These are phyloP conservation scores for Ormyrus labotus DNA, from an alignment of 2,888 invertebrate genomes.

Conservation along the genomic window DNA sequence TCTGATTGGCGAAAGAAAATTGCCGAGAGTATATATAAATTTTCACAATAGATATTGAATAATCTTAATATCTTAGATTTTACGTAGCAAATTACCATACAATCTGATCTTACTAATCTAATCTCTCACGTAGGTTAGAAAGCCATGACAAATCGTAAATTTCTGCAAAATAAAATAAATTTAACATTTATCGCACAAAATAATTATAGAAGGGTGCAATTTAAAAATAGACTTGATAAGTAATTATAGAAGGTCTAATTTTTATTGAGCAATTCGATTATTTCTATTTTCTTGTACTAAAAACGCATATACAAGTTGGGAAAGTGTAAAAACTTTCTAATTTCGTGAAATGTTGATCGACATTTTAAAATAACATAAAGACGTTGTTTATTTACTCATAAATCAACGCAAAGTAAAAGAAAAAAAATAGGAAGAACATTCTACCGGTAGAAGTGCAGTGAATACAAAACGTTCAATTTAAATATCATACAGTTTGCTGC, in stretches of 20 bases:
- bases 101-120: constrained; percentile 33
- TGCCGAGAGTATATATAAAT: too few relatives aligned
- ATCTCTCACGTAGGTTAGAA: constrained; percentile 48
- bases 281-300: constrained; percentile 20
- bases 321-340: constrained; percentile 46
- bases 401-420: not conserved
- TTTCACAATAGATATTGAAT: too few relatives aligned
- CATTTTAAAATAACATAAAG: not conserved
- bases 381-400: not conserved
- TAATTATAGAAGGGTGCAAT: too few relatives aligned
- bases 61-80: too few relatives aligned
- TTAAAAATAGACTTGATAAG: too few relatives aligned
- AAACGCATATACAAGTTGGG: constrained; percentile 50
- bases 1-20: too few relatives aligned
- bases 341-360: constrained; percentile 10
- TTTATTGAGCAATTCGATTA: not conserved
- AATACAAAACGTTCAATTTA: too few relatives aligned
- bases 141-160: constrained; percentile 44
- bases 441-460: not conserved
- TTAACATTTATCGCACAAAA: not conserved
- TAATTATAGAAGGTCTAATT: not conserved
- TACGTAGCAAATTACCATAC: not conserved
- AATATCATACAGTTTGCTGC: too few relatives aligned
- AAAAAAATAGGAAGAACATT: not conserved
- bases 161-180: not conserved